These are phyloP conservation scores for Poeciliopsis turneri DNA, from an alignment of 2,797 vertebrate species.

Conservation along the genomic window DNA sequence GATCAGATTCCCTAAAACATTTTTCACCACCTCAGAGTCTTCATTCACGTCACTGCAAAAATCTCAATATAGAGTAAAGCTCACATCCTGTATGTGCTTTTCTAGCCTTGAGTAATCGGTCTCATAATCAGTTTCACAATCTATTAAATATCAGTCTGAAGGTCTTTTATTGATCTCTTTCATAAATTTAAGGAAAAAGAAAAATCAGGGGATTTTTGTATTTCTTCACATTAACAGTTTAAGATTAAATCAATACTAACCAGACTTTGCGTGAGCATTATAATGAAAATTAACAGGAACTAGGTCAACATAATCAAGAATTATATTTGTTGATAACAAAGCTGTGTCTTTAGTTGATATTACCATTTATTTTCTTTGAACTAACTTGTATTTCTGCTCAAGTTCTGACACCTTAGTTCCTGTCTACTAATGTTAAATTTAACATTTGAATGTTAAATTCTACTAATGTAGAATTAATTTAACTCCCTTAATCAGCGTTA, in stretches of 20 bases:
- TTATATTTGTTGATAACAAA: background rate
- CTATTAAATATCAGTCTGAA: background rate
- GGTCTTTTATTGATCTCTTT: background rate
- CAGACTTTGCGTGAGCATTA: background rate
- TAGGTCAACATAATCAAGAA: background rate
- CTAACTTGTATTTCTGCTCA: background rate
- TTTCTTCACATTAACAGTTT: background rate
- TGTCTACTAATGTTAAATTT: background rate
- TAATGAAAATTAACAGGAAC: background rate
- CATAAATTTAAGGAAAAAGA: background rate
- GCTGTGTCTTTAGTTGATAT: background rate
- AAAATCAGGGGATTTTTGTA: background rate
- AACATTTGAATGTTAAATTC: no score
- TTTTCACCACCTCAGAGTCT: constrained; percentile 21
- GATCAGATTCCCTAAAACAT: background rate
- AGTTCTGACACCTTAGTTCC: background rate
- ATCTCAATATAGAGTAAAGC: constrained; percentile 41
- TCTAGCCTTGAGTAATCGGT: constrained; percentile 32
- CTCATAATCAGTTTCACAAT: background rate
- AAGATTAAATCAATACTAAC: background rate
- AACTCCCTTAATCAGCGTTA: no score
- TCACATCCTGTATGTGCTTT: constrained; percentile 42
- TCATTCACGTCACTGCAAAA: constrained; percentile 40
- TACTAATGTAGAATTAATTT: no score
- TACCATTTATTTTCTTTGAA: background rate